Conservation (phyloP, 2,113 vertebrate species). For the Erythrocercus mccallii region DNA sequence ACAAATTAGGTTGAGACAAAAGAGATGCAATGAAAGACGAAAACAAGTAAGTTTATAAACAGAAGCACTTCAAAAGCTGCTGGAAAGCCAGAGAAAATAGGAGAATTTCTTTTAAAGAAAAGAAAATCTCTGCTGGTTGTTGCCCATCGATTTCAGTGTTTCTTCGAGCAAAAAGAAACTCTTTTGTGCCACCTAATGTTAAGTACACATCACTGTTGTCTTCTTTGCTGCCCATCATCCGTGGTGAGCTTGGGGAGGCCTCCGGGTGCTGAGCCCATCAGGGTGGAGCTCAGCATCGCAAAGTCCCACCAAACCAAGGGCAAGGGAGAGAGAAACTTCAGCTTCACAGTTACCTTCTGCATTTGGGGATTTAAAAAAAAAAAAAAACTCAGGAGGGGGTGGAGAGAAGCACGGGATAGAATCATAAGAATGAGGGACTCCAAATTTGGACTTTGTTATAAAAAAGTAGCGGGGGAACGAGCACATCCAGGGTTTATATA, state of each 20-base stretch:
- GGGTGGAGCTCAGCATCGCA: background rate
- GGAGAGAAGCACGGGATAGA: constrained; percentile 1
- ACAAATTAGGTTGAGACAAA: background rate
- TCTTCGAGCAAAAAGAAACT: constrained; percentile 52
- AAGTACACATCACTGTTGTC: constrained; percentile 53
- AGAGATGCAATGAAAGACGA: background rate
- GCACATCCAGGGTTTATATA: background rate
- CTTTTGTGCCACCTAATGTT: constrained; percentile 74
- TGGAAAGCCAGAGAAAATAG: background rate
- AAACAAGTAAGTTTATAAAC: background rate
- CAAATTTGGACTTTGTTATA: background rate
- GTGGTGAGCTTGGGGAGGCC: background rate
- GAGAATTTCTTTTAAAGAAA: constrained; percentile 7
- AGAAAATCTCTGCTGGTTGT: background rate
- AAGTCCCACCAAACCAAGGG: background rate
- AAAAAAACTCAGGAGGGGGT: background rate
- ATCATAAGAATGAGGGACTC: background rate
- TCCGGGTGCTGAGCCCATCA: background rate
- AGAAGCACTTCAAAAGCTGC: background rate
- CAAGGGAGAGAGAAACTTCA: background rate
- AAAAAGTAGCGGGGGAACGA: background rate
- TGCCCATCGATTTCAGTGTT: background rate
- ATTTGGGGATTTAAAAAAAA: background rate
- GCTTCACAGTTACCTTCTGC: background rate
- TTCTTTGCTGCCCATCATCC: background rate